phyloP scores from a whole-genome alignment of 2,797 vertebrate species.

The Discoglossus pictus region DNA sequence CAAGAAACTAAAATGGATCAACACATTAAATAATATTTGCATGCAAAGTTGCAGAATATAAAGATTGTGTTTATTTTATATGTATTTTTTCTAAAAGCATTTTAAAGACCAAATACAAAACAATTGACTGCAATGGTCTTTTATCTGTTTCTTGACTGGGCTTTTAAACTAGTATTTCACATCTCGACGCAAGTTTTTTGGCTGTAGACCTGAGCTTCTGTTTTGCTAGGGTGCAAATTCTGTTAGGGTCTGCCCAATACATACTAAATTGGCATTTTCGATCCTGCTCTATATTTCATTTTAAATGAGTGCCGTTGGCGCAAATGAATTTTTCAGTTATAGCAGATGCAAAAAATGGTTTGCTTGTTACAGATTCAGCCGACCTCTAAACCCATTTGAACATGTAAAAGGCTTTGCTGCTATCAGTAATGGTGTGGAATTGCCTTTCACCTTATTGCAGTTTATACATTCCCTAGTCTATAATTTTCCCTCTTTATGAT shows the following conservation, averaged over 20 bases:
- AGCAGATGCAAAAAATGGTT: conserved; percentile 23
- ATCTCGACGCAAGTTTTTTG: no score
- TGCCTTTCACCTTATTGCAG: conserved; percentile 51
- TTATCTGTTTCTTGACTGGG: no score
- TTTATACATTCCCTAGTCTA: conserved; percentile 47
- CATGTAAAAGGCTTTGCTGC: conserved; percentile 46
- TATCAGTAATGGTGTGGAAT: conserved; percentile 52
- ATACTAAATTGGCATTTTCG: no score
- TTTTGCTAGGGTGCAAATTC: background rate
- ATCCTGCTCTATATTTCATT: background rate
- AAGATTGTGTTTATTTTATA: no score
- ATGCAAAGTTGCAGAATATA: no score
- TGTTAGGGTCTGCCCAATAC: background rate
- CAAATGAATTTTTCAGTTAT: conserved; percentile 14
- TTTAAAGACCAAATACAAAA: no score
- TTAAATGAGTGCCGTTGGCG: conserved; percentile 7
- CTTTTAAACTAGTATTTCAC: no score
- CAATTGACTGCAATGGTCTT: no score
- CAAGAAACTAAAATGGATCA: no score
- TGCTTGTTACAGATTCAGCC: conserved; percentile 35
- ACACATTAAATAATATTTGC: no score
- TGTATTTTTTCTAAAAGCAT: no score
- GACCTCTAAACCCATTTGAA: conserved; percentile 50
- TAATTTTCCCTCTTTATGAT: conserved; percentile 50
- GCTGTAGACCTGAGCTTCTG: no score